Evolutionary conservation across 2,113 vertebrate genomes (phyloP).

Genomic region (Odobenus rosmarus): DNA sequence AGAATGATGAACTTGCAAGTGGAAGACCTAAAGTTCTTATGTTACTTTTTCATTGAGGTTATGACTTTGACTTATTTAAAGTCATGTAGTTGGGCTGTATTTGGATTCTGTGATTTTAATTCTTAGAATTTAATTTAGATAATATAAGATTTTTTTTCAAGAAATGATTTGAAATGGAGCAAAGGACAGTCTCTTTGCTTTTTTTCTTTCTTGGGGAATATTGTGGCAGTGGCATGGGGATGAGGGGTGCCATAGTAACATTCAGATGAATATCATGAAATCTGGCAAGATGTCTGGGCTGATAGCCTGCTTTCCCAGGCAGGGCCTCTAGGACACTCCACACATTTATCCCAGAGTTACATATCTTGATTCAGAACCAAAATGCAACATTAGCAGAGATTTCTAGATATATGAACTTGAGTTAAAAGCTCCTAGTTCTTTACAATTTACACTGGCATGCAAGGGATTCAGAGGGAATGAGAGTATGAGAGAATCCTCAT

Average conservation of each 20-base stretch:
- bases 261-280: not conserved
- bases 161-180: constrained; percentile 4
- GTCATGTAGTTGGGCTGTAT: not conserved
- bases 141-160: not conserved
- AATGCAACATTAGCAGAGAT: not conserved
- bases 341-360: not conserved
- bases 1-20: not conserved
- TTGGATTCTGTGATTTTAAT: not conserved
- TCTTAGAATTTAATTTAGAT: not conserved
- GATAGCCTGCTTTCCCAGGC: not conserved
- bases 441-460: not conserved
- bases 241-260: not conserved
- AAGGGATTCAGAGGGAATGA: not conserved
- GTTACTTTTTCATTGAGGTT: not conserved
- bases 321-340: not conserved
- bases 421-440: not conserved
- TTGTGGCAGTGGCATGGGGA: not conserved
- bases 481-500: not conserved
- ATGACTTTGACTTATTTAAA: not conserved
- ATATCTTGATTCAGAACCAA: not conserved
- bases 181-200: not conserved
- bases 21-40: not conserved
- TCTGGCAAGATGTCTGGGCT: not conserved
- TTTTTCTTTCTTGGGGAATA: not conserved
- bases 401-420: not conserved